These are phyloP conservation scores for Urechis unicinctus DNA, from an alignment of 2,888 invertebrate species.

Conservation along the genomic window DNA sequence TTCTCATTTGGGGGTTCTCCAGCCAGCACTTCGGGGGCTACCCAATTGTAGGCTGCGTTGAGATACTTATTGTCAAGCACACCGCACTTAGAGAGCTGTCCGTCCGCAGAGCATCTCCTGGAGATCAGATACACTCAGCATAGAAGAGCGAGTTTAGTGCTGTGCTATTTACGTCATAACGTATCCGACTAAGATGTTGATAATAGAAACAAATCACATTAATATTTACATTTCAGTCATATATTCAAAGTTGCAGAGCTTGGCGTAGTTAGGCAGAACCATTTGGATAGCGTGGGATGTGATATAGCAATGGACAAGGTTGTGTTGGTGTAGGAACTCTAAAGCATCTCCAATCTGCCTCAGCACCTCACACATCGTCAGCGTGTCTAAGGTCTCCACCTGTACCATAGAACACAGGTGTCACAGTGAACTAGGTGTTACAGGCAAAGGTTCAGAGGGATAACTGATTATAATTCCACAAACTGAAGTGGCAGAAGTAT, in stretches of 20 bases:
- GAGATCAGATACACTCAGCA: too few relatives aligned
- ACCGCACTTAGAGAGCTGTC: background rate
- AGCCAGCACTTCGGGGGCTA: conserved; percentile 51
- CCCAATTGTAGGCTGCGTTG: conserved; percentile 49
- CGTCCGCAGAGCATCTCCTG: too few relatives aligned
- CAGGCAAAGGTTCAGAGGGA: too few relatives aligned
- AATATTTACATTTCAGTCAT: conserved; percentile 38
- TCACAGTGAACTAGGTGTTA: too few relatives aligned
- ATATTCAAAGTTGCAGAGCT: conserved; percentile 53
- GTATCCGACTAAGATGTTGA: too few relatives aligned
- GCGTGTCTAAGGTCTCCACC: conserved; percentile 26
- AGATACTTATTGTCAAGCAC: conserved; percentile 16
- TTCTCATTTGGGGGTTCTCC: conserved; percentile 36
- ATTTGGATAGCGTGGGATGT: conserved; percentile 52
- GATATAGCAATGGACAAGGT: conserved; percentile 50
- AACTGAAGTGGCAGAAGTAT: too few relatives aligned
- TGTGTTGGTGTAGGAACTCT: conserved; percentile 50
- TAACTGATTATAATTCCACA: too few relatives aligned
- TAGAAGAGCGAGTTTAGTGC: too few relatives aligned
- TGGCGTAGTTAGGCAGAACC: conserved; percentile 42
- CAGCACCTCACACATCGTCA: conserved; percentile 32
- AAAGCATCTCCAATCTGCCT: conserved; percentile 50
- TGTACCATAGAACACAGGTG: conserved; percentile 16
- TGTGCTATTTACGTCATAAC: too few relatives aligned
- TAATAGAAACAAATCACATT: too few relatives aligned